phyloP scores from a whole-genome alignment of 2,113 vertebrate species.

The Chaetops frenatus region DNA sequence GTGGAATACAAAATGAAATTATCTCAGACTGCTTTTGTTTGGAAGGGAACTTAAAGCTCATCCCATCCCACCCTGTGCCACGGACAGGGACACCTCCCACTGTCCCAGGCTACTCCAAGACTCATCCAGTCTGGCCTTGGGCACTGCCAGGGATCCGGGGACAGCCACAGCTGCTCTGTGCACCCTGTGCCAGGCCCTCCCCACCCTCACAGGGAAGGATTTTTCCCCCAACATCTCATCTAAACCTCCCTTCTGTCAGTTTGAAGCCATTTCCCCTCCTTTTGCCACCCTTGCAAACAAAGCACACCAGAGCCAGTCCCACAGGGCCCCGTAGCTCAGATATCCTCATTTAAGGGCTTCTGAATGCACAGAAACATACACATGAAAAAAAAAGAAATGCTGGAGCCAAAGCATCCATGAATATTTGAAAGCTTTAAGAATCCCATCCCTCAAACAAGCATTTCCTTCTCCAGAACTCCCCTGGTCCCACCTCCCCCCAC shows the following conservation, averaged over 20 bases:
- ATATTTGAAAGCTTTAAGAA: neutral
- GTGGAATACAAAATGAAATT: neutral
- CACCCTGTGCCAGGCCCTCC: neutral
- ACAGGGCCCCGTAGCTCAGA: neutral
- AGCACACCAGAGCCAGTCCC: neutral
- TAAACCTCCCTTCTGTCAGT: neutral
- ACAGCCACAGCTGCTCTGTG: neutral
- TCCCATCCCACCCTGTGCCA: neutral
- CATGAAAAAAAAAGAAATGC: neutral
- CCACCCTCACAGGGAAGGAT: neutral
- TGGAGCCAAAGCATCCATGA: neutral
- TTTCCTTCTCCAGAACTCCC: neutral
- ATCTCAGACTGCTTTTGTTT: neutral
- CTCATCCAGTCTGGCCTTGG: neutral
- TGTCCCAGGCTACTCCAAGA: neutral
- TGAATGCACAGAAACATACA: neutral
- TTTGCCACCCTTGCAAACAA: neutral
- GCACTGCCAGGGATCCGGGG: neutral
- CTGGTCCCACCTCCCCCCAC: neutral
- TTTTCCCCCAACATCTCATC: neutral
- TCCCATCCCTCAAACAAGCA: neutral
- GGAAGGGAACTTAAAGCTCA: accelerated
- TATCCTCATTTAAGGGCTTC: neutral
- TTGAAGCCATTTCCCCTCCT: neutral
- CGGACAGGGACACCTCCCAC: neutral